Conservation (phyloP, 2,888 invertebrate genomes). For the Drymonia ruficornis region DNA sequence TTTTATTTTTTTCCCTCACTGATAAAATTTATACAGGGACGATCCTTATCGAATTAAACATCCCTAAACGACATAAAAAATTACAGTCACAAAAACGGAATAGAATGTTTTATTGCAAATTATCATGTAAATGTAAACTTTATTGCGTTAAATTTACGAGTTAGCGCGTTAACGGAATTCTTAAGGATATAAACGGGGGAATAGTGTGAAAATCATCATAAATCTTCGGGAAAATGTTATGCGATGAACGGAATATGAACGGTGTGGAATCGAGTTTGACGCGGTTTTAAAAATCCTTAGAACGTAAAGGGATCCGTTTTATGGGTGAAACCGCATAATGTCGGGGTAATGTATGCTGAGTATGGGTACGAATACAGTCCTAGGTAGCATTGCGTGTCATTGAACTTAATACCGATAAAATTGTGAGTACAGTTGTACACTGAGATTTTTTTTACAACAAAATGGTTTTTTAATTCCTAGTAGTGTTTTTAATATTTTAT, state of each 20-base stretch:
- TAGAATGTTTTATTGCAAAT: conserved; percentile 41
- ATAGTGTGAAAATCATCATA: conserved; percentile 59
- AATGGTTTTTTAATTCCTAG: too few species aligned
- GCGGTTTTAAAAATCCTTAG: conserved; percentile 66
- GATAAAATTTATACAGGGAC: conserved; percentile 31
- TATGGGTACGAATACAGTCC: conserved; percentile 24
- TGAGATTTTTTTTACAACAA: too few species aligned
- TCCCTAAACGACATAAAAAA: conserved; percentile 23
- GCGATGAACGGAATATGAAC: conserved; percentile 59
- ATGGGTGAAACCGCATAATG: conserved; percentile 72
- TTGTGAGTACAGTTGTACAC: neutral
- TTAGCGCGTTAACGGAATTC: conserved; percentile 29
- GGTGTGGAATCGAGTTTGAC: conserved; percentile 62
- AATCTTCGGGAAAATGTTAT: conserved; percentile 60
- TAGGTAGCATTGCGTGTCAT: conserved; percentile 21
- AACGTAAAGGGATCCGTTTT: conserved; percentile 72
- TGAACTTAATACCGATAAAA: conserved; percentile 20
- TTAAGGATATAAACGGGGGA: conserved; percentile 38
- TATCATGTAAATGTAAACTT: conserved; percentile 50
- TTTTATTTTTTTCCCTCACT: conserved; percentile 16
- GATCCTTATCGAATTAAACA: conserved; percentile 34
- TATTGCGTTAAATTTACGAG: conserved; percentile 48
- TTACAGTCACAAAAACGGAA: conserved; percentile 24
- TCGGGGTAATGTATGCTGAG: conserved; percentile 48
- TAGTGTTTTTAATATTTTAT: too few species aligned